These are phyloP conservation scores for Corythoichthys haematopterus DNA, from an alignment of 2,113 vertebrate genomes.

Conservation along the genomic window DNA sequence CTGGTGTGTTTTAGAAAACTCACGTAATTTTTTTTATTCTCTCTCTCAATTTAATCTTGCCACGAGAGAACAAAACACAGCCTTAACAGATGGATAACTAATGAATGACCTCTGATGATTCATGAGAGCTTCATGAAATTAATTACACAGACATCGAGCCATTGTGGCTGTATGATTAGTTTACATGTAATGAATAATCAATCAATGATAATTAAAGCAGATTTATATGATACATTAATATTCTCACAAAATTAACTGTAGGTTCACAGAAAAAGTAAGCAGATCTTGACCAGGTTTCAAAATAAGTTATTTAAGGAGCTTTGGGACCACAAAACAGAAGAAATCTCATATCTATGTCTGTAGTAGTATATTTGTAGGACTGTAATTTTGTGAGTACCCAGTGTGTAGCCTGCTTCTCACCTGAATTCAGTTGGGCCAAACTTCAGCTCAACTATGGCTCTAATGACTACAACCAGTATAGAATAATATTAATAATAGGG, in stretches of 20 bases:
- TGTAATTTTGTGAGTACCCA: no score
- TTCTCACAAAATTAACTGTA: background rate
- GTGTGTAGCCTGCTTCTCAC: no score
- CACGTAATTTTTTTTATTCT: background rate
- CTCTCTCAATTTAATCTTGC: background rate
- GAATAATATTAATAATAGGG: no score
- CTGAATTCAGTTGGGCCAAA: no score
- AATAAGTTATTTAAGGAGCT: background rate
- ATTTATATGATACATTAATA: background rate
- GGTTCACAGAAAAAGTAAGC: background rate
- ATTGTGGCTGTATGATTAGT: background rate
- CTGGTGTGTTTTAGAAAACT: conserved; percentile 27
- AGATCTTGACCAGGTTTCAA: background rate
- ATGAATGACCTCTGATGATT: conserved; percentile 7
- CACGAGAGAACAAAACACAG: conserved; percentile 1
- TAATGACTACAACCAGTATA: no score
- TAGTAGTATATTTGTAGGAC: no score
- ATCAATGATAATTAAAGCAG: conserved; percentile 6
- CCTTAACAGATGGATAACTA: background rate
- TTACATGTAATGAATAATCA: background rate
- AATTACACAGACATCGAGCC: background rate
- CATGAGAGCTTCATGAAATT: background rate
- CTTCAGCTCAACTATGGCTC: no score
- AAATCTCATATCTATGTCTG: no score
- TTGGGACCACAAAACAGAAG: background rate